phyloP scores from a whole-genome alignment of 92 coral and sea anemone genomes.

The Phenganax stokvisi region DNA sequence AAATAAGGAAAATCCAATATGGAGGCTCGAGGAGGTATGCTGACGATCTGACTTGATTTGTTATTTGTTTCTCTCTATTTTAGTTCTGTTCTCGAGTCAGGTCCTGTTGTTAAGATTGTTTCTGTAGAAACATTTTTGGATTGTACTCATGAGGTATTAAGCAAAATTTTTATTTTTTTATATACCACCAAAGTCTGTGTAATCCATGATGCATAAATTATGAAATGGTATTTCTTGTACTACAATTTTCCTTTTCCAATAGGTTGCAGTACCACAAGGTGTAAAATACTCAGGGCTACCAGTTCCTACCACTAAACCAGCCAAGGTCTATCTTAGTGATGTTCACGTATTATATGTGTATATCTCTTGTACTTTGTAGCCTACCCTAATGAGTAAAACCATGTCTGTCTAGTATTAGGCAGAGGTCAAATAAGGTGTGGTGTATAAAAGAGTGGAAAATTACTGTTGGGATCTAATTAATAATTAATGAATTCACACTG shows the following conservation, averaged over 20 bases:
- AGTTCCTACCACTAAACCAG: conserved; percentile 73
- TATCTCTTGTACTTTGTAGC: not conserved
- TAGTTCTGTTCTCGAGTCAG: conserved; percentile 74
- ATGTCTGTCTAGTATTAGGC: not conserved
- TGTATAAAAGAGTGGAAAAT: too few species aligned
- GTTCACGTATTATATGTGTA: not conserved
- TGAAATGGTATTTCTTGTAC: not conserved
- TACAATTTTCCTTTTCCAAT: not conserved
- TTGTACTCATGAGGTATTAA: conserved; percentile 86
- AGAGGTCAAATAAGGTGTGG: too few species aligned
- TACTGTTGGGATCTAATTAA: too few species aligned
- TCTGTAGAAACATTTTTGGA: conserved; percentile 82
- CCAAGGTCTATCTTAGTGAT: conserved; percentile 61
- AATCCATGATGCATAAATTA: too few species aligned
- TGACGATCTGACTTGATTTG: not conserved
- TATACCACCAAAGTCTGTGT: conserved; percentile 56
- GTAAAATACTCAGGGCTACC: conserved; percentile 64
- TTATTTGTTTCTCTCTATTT: conserved; percentile 26
- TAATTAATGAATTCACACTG: too few species aligned
- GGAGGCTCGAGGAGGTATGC: too few species aligned
- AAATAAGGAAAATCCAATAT: too few species aligned
- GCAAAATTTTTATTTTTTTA: not conserved
- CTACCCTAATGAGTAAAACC: not conserved
- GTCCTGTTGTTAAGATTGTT: conserved; percentile 68
- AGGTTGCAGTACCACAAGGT: conserved; percentile 93